Percentiles rank a stretch among this genome's conserved stretches.
phyloP scores from a whole-genome alignment of 2,888 invertebrate genomes.

The Ophion ellenae region DNA sequence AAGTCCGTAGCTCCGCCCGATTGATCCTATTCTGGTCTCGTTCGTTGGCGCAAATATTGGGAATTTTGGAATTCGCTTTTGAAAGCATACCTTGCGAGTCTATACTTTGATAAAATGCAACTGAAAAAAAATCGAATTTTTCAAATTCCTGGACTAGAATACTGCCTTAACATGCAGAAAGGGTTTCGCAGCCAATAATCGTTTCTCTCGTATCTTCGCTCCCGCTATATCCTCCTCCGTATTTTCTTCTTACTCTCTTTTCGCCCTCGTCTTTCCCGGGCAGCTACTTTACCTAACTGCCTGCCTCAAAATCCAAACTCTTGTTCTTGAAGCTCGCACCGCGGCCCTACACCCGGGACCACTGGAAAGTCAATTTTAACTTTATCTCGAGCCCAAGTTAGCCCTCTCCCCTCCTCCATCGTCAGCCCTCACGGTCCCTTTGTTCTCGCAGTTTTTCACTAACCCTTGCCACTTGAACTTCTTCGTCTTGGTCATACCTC shows the following conservation, averaged over 20 bases:
- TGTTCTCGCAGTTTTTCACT: constrained; percentile 18
- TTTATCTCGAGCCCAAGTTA: background rate
- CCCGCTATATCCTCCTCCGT: background rate
- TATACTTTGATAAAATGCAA: no score
- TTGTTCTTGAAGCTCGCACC: background rate
- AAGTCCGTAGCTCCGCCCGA: no score
- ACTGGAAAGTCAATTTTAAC: background rate
- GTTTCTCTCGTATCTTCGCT: background rate
- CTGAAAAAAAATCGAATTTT: no score
- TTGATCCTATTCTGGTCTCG: no score
- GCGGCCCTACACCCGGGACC: background rate
- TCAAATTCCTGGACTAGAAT: no score
- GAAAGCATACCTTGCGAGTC: no score
- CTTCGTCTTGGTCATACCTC: constrained; percentile 17
- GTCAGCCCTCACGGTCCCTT: background rate
- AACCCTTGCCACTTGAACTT: constrained; percentile 32
- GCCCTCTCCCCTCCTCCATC: background rate
- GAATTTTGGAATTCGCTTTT: no score
- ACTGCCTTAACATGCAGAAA: background rate
- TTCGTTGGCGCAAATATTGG: no score
- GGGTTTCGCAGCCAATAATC: background rate
- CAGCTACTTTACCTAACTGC: background rate
- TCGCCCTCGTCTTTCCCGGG: background rate
- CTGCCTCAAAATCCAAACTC: background rate
- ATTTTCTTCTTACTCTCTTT: background rate